phyloP scores from a whole-genome alignment of 1,140 invertebrate genomes.

The Oncopodura yosiiana region DNA sequence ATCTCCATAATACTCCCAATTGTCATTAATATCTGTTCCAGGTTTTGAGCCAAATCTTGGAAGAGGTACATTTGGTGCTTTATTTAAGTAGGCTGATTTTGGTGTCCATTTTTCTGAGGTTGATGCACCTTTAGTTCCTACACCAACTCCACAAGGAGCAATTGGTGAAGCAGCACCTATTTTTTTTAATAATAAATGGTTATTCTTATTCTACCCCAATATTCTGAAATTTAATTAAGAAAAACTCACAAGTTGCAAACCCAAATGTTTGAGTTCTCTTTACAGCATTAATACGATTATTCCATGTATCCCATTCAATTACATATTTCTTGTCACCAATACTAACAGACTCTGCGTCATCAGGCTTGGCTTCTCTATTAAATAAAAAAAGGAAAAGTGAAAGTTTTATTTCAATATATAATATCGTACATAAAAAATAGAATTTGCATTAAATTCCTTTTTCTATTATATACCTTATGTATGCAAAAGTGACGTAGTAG shows the following conservation, averaged over 20 bases:
- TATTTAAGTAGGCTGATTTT: background rate
- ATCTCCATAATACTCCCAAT: conserved; percentile 1
- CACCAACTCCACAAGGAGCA: background rate
- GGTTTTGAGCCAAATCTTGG: background rate
- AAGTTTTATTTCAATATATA: background rate
- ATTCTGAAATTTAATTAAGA: too few relatives aligned
- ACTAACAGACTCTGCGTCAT: background rate
- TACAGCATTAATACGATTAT: background rate
- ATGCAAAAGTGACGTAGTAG: conserved; percentile 6
- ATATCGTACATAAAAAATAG: too few relatives aligned
- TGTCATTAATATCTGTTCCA: background rate
- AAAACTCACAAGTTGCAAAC: conserved; percentile 1
- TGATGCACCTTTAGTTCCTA: background rate
- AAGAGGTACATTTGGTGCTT: background rate
- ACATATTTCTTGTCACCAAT: background rate
- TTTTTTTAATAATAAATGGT: too few relatives aligned
- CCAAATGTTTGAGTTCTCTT: conserved; percentile 2
- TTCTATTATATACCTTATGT: conserved; percentile 8
- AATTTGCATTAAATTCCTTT: too few relatives aligned
- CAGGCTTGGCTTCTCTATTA: background rate
- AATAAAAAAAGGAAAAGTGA: background rate
- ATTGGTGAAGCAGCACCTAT: background rate
- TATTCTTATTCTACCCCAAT: too few relatives aligned
- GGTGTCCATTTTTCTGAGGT: conserved; percentile 2
- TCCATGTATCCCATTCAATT: conserved; percentile 9